A percentile compares a stretch with the other conserved stretches of the same genome.
phyloP scores from a whole-genome alignment of 2,113 vertebrate genomes.

The Carollia perspicillata region DNA sequence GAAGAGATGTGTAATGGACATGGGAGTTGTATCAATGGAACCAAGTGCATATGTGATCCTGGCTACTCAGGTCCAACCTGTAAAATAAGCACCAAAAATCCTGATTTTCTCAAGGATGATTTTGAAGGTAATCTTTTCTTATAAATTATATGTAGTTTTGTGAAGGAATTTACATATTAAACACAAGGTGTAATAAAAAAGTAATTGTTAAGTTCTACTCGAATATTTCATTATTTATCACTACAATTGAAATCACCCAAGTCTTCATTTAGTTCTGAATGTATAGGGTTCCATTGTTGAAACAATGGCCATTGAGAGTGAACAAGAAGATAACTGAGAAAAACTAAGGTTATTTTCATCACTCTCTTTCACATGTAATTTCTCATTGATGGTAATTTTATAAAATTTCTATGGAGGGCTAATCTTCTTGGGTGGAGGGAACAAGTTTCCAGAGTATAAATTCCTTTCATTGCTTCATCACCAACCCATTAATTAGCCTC shows the following conservation, averaged over 20 bases:
- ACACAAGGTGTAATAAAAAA: neutral
- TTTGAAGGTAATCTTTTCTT: constrained; percentile 91
- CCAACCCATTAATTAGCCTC: neutral
- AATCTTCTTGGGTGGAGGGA: neutral
- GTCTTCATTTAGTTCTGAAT: constrained; percentile 17
- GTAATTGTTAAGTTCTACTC: neutral
- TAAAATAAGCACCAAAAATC: constrained; percentile 90
- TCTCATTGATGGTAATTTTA: constrained; percentile 19
- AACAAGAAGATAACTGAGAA: neutral
- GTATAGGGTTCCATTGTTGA: neutral
- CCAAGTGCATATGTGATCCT: constrained; percentile 92
- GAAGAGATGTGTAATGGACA: constrained; percentile 97
- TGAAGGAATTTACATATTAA: neutral
- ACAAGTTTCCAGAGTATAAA: neutral
- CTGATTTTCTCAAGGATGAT: constrained; percentile 97
- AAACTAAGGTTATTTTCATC: neutral
- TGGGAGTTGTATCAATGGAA: constrained; percentile 91
- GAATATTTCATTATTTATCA: neutral
- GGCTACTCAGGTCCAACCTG: constrained; percentile 93
- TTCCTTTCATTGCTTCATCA: neutral
- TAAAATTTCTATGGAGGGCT: neutral
- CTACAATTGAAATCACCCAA: neutral
- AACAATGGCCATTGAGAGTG: neutral
- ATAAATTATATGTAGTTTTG: neutral
- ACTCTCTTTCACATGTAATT: neutral